phyloP scores from a whole-genome alignment of 2,113 vertebrate species.

The Phalacrocorax pelagicus region DNA sequence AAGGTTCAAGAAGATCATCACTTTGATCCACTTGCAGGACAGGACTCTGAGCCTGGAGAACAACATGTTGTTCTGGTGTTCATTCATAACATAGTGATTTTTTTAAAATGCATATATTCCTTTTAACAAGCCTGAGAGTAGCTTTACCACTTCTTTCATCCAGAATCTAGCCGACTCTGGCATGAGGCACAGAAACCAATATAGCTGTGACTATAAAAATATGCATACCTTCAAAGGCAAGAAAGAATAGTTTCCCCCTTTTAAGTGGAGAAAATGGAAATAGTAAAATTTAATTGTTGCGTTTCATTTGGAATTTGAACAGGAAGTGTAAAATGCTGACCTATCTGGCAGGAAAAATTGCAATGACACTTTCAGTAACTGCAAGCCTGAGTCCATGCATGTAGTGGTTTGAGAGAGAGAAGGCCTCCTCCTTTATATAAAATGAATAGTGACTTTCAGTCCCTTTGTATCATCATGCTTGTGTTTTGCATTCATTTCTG shows the following conservation, averaged over 20 bases:
- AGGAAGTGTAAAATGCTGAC: slow-evolving; percentile 16
- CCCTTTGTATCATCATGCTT: slow-evolving; percentile 6
- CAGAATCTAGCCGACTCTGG: slow-evolving; percentile 27
- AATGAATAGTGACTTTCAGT: slow-evolving; percentile 16
- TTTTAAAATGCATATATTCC: neutral
- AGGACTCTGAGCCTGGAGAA: slow-evolving; percentile 36
- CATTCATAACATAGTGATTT: neutral
- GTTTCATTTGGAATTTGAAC: slow-evolving; percentile 24
- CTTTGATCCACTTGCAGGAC: slow-evolving; percentile 18
- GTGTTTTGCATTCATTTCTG: slow-evolving; percentile 56
- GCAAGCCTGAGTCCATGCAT: neutral
- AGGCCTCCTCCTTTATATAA: slow-evolving; percentile 5
- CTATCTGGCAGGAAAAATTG: slow-evolving; percentile 16
- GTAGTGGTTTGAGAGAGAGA: neutral
- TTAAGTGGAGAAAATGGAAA: slow-evolving; percentile 17
- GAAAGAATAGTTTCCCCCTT: slow-evolving; percentile 18
- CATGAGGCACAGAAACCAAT: slow-evolving; percentile 43
- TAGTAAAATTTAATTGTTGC: slow-evolving; percentile 36
- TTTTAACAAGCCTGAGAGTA: slow-evolving; percentile 20
- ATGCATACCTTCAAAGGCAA: neutral
- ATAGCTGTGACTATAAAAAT: slow-evolving; percentile 38
- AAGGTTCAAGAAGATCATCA: neutral
- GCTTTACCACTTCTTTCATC: slow-evolving; percentile 23
- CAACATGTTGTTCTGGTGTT: slow-evolving; percentile 26
- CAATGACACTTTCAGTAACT: neutral